These are phyloP conservation scores for Anoplolepis gracilipes DNA, from an alignment of 1,140 invertebrate genomes.

Conservation along the genomic window DNA sequence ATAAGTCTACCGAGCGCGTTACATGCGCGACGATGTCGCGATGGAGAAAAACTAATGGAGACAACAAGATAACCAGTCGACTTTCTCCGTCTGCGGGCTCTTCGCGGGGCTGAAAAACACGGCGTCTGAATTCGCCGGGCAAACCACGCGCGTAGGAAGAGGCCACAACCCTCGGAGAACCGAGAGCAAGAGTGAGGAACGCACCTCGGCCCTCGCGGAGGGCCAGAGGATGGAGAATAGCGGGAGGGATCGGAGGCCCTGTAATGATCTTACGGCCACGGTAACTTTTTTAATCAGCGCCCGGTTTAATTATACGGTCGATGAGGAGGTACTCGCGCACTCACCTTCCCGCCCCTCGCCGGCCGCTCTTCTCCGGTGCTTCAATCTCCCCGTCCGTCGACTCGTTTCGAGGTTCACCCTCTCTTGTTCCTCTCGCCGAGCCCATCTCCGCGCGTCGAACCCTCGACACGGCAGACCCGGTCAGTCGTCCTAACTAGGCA, in stretches of 20 bases:
- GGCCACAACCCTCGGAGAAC: slow-evolving; percentile 52
- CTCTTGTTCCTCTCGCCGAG: slow-evolving; percentile 35
- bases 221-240: slow-evolving; percentile 37
- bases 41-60: slow-evolving; percentile 27
- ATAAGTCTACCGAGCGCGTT: not conserved
- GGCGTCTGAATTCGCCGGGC: slow-evolving; percentile 56
- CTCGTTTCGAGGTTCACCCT: slow-evolving; percentile 56
- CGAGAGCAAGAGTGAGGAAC: slow-evolving; percentile 65
- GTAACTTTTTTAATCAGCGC: slow-evolving; percentile 86
- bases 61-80: slow-evolving; percentile 36
- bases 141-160: slow-evolving; percentile 64
- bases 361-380: slow-evolving; percentile 59
- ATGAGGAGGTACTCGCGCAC: slow-evolving; percentile 80
- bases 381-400: slow-evolving; percentile 64
- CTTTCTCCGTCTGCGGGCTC: slow-evolving; percentile 34
- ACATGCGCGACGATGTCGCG: not conserved
- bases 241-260: slow-evolving; percentile 77
- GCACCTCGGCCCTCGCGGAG: slow-evolving; percentile 38
- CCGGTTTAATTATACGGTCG: slow-evolving; percentile 85
- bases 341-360: slow-evolving; percentile 11
- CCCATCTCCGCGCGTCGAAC: slow-evolving; percentile 71
- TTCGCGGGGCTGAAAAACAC: slow-evolving; percentile 57
- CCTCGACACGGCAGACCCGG: slow-evolving; percentile 73
- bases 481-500: slow-evolving; percentile 81
- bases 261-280: slow-evolving; percentile 85